Percentiles rank a stretch among this genome's conserved stretches.
Evolutionary conservation across 2,113 vertebrate genomes (phyloP).

Genomic region (Motacilla alba): DNA sequence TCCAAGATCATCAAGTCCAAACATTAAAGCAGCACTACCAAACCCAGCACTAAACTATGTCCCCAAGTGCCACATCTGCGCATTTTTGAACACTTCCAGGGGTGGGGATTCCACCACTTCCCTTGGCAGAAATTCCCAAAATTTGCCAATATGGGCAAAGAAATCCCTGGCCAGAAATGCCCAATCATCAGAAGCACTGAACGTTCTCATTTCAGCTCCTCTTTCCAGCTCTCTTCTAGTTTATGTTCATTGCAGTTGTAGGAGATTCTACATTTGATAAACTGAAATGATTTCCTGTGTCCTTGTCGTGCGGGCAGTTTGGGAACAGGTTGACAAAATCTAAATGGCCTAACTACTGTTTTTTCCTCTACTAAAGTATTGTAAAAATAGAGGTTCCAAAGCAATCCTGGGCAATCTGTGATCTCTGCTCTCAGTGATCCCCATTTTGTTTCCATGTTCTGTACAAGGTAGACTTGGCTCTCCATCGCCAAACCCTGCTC

Average conservation of each 20-base stretch:
- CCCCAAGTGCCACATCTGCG: not conserved
- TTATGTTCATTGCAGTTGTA: not conserved
- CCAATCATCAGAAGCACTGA: not conserved
- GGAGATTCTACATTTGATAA: not conserved
- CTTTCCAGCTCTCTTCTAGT: not conserved
- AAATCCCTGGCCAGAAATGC: not conserved
- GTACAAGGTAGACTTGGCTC: accelerated
- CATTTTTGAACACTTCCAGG: not conserved
- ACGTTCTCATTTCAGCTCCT: not conserved
- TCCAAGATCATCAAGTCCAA: not conserved
- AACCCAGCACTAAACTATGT: not conserved
- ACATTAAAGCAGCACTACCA: accelerated
- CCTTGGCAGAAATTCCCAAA: not conserved
- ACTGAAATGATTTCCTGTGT: not conserved
- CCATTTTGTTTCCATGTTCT: not conserved
- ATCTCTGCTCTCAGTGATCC: not conserved
- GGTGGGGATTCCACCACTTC: not conserved
- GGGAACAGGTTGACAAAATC: not conserved
- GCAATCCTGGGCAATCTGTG: not conserved
- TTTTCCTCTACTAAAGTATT: not conserved
- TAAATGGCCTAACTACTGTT: not conserved
- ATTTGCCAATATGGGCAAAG: not conserved
- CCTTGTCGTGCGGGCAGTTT: not conserved
- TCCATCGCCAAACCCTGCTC: not conserved
- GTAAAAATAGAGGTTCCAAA: not conserved